A percentile compares a stretch with the other conserved stretches of the same genome.
These are phyloP conservation scores for Cephalopachus bancanus DNA, from an alignment of 2,797 vertebrate genomes.

Conservation along the genomic window DNA sequence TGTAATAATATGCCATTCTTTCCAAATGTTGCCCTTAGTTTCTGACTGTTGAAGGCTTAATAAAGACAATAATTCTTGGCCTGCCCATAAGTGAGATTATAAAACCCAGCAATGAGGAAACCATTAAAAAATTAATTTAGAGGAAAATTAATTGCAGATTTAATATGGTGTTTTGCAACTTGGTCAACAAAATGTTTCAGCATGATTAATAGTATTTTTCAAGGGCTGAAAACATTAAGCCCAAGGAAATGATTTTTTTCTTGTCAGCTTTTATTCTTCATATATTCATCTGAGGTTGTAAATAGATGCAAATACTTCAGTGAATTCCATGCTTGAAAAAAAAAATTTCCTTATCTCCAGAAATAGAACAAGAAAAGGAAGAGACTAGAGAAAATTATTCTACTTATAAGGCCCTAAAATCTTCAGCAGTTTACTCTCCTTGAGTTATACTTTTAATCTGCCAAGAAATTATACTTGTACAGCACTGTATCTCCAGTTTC, in stretches of 20 bases:
- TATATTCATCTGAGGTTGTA: constrained; percentile 62
- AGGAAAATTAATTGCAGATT: constrained; percentile 78
- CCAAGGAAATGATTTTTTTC: constrained; percentile 58
- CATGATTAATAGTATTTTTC: constrained; percentile 74
- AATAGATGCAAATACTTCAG: constrained; percentile 54
- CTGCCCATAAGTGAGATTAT: constrained; percentile 66
- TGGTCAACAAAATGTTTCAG: constrained; percentile 79
- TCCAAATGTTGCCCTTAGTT: constrained; percentile 59
- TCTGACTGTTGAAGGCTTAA: constrained; percentile 73
- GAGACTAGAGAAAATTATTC: constrained; percentile 35
- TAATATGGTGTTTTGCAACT: constrained; percentile 69
- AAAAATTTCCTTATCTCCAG: background rate
- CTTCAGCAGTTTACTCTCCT: background rate
- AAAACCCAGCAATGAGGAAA: constrained; percentile 76
- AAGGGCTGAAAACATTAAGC: constrained; percentile 53
- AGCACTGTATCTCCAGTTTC: constrained; percentile 9
- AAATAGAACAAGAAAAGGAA: constrained; percentile 56
- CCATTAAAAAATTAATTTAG: constrained; percentile 81
- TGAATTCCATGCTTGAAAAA: constrained; percentile 25
- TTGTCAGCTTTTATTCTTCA: constrained; percentile 60
- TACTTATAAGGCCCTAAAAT: constrained; percentile 27
- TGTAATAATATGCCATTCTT: constrained; percentile 29
- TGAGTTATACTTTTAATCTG: constrained; percentile 36
- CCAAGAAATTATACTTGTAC: constrained; percentile 38
- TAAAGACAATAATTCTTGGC: constrained; percentile 75